These are phyloP conservation scores for Pelochelys cantorii DNA, from an alignment of 2,797 vertebrate genomes.

Conservation along the genomic window DNA sequence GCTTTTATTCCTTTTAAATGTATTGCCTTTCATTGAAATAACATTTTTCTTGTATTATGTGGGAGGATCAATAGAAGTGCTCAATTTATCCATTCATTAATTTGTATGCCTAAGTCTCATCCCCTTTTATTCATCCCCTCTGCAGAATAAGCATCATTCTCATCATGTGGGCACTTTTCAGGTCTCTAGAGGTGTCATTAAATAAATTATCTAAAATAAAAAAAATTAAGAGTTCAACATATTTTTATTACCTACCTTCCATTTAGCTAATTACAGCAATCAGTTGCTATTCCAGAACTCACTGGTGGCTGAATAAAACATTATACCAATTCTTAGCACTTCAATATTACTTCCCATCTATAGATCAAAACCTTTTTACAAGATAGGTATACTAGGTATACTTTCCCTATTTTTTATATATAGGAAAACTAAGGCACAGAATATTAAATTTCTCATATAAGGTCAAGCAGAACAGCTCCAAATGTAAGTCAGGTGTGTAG, in stretches of 20 bases:
- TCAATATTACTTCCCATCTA: neutral
- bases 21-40: neutral
- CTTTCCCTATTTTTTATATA: neutral
- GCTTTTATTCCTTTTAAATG: neutral
- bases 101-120: neutral
- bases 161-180: neutral
- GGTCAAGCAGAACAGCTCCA: neutral
- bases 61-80: neutral
- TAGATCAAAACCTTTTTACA: neutral
- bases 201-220: neutral
- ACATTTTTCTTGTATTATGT: neutral
- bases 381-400: neutral
- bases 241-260: neutral
- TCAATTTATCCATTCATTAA: neutral
- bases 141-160: neutral
- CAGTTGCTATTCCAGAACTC: neutral
- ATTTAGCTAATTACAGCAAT: neutral
- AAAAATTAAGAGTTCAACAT: accelerated
- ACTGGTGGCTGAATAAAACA: neutral
- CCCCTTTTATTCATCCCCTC: neutral
- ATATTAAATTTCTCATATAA: neutral
- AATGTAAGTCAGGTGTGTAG: neutral
- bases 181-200: neutral
- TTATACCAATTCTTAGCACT: neutral
- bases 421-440: neutral